A percentile compares a stretch with the other conserved stretches of the same genome.
These are phyloP conservation scores for Cheilosia scutellata DNA, from an alignment of 2,888 invertebrate species.

Conservation along the genomic window DNA sequence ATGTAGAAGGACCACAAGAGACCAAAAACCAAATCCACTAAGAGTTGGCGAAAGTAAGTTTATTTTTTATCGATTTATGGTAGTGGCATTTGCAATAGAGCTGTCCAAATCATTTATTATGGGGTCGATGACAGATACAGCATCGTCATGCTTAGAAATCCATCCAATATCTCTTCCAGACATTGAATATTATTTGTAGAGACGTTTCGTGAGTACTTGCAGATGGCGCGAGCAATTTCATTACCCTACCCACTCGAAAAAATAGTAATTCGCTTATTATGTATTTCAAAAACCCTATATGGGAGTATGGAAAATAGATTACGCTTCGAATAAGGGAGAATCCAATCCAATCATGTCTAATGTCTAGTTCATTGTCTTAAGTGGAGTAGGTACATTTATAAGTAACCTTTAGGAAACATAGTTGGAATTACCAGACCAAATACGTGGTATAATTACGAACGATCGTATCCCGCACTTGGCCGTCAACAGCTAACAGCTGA, in stretches of 20 bases:
- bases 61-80: conserved; percentile 47
- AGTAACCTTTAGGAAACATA: too few relatives aligned
- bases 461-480: too few relatives aligned
- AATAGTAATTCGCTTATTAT: background rate
- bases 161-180: conserved; percentile 39
- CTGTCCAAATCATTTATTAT: conserved; percentile 56
- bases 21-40: conserved; percentile 6
- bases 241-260: background rate
- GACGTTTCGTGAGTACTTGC: conserved; percentile 55
- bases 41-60: conserved; percentile 13
- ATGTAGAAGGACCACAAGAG: background rate
- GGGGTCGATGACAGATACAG: conserved; percentile 57
- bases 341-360: background rate
- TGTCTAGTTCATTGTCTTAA: too few relatives aligned
- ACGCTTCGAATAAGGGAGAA: too few relatives aligned
- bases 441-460: too few relatives aligned
- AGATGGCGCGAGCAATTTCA: conserved; percentile 34
- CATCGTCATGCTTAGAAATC: conserved; percentile 57
- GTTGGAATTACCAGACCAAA: too few relatives aligned
- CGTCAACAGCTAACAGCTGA: too few relatives aligned
- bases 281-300: background rate
- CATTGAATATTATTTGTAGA: conserved; percentile 38
- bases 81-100: conserved; percentile 41
- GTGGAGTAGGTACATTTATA: too few relatives aligned
- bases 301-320: background rate